A percentile compares a stretch with the other conserved stretches of the same genome.
Conservation (phyloP, 2,113 vertebrate species). For the Amphiprion ocellaris region DNA sequence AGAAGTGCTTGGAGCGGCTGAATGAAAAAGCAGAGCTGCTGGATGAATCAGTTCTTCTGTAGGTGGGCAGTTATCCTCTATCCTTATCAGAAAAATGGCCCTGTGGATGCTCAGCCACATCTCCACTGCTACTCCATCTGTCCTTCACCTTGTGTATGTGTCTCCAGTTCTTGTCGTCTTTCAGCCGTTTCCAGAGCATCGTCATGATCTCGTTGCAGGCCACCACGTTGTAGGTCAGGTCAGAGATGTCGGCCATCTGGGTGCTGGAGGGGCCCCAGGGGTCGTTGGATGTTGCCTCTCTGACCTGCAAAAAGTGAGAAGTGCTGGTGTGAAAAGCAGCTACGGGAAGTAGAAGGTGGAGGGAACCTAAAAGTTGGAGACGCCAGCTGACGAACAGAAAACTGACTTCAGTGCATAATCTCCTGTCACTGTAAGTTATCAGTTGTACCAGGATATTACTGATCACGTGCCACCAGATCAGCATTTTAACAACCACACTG, state of each 20-base stretch:
- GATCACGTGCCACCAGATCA: slow-evolving; percentile 10
- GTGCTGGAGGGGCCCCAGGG: slow-evolving; percentile 93
- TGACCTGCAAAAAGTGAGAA: slow-evolving; percentile 74
- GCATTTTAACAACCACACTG: not conserved
- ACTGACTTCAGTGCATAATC: not conserved
- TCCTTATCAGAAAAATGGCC: too few relatives aligned
- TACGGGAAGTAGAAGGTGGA: not conserved
- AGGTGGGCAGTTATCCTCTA: too few relatives aligned
- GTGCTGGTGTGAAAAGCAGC: not conserved
- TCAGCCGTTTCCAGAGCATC: slow-evolving; percentile 93
- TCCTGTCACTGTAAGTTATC: not conserved
- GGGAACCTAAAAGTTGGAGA: not conserved
- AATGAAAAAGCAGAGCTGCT: too few relatives aligned
- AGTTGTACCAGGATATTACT: not conserved
- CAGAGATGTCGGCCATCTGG: slow-evolving; percentile 91
- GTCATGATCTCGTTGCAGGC: slow-evolving; percentile 93
- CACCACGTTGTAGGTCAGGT: slow-evolving; percentile 92
- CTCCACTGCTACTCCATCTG: fast-evolving
- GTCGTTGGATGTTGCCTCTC: slow-evolving; percentile 93
- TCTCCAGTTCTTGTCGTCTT: slow-evolving; percentile 93
- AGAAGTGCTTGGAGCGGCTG: too few relatives aligned
- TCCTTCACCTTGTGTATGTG: slow-evolving; percentile 91
- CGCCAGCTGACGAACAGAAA: slow-evolving; percentile 1
- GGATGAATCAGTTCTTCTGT: too few relatives aligned
- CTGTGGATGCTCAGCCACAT: too few relatives aligned